Evolutionary conservation across 2,888 invertebrate species (phyloP), one percentile per base, ranked within the genome.

Genomic region (Drosophila sordidapex): DNA sequence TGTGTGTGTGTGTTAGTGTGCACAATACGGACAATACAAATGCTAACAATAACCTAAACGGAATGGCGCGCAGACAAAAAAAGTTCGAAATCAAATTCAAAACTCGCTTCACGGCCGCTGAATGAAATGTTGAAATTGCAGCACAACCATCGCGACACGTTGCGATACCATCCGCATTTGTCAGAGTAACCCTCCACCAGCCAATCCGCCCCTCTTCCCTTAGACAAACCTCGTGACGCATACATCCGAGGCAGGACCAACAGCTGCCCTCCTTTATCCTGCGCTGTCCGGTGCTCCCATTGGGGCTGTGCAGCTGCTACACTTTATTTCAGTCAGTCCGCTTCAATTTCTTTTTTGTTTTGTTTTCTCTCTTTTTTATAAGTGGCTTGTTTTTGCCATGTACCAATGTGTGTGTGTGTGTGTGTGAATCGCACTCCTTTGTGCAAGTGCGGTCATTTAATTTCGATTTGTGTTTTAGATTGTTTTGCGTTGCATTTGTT

Each of bases 391-490:
- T 73, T 82, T 74, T 76, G 66, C 81, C 70, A 70, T 83, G 83
- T 83, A 51, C 61, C 61, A 18, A 35, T 54, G 35, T 29, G n/a
- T 65, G 69, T 65, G 46, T 75, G 46, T 76, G 57, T 56, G 59
- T 65, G 61, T 70, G 62, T 64, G 70, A 56, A 74, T 69, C 76
- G 74, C 81, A 82, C 79, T 81, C 82, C 83, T 84, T 87, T 87
- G 87, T 91, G 90, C 91, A 84, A 88, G 90, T 91, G 91, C 84
- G 91, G 91, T 91, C 91, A 91, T 91, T 91, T 91, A 91, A 91
- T 91, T 91, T 91, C 91, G 91, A 91, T 91, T 91, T 91, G 91
- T 91, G 89, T 91, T 91, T 91, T 91, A 89, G 91, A 91, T 90
- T 91, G 90, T 89, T 89, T 90, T 88, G 87, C 77, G 90, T 87